Conservation (phyloP, 2,888 invertebrate species). For the Standfussiana lucernea region DNA sequence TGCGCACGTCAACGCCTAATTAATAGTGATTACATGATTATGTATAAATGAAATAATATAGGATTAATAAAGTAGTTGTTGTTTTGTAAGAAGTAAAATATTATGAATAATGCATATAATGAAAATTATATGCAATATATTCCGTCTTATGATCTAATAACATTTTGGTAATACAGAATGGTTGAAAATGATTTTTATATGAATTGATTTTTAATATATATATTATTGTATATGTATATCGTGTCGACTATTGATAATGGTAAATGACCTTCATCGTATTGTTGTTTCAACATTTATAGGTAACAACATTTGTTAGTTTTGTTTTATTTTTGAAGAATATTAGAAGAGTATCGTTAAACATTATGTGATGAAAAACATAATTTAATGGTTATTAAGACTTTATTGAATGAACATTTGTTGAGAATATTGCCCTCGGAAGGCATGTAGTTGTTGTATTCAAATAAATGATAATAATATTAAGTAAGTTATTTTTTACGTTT, state of each 20-base stretch:
- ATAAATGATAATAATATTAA: conserved; percentile 90
- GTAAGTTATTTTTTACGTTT: conserved; percentile 91
- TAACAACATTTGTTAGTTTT: conserved; percentile 83
- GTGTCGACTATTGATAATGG: conserved; percentile 82
- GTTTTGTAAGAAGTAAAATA: conserved; percentile 89
- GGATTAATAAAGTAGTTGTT: conserved; percentile 89
- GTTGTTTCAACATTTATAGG: conserved; percentile 79
- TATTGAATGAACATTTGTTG: conserved; percentile 90
- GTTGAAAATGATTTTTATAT: conserved; percentile 89
- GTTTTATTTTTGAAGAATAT: conserved; percentile 83
- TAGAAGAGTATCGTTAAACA: conserved; percentile 89
- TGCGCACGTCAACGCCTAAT: conserved; percentile 81
- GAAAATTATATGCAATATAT: conserved; percentile 88
- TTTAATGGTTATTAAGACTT: conserved; percentile 89
- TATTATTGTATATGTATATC: conserved; percentile 84
- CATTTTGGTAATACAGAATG: conserved; percentile 83
- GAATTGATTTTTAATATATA: conserved; percentile 88
- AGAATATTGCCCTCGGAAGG: conserved; percentile 88
- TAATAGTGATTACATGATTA: conserved; percentile 83
- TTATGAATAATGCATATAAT: conserved; percentile 87
- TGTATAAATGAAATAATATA: conserved; percentile 83
- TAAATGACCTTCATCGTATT: conserved; percentile 75
- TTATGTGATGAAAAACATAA: conserved; percentile 89
- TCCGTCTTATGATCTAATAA: conserved; percentile 89
- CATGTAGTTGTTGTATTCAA: conserved; percentile 91